Conservation (phyloP, 2,888 invertebrate species). For the Parnassius glacialis region DNA sequence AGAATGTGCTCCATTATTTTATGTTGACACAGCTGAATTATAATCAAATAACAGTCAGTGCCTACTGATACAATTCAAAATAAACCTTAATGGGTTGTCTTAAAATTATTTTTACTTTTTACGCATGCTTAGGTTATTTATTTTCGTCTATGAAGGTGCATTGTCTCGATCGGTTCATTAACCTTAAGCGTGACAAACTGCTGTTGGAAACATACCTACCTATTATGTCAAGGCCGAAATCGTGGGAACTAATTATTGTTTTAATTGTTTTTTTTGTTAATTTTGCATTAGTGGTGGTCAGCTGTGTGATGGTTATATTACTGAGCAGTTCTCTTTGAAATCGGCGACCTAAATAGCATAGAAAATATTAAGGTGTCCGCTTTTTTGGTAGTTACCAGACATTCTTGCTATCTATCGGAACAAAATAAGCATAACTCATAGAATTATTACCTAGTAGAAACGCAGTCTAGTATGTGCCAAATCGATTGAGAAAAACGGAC, state of each 20-base stretch:
- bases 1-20: conserved; percentile 6
- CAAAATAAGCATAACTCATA: neutral
- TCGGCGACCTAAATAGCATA: neutral
- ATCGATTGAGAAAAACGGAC: no score
- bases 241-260: conserved; percentile 16
- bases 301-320: neutral
- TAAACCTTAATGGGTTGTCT: neutral
- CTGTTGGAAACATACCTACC: conserved; percentile 15
- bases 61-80: conserved; percentile 2
- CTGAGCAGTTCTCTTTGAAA: no score
- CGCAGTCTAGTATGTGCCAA: no score
- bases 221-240: conserved; percentile 25
- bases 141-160: conserved; percentile 28
- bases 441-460: no score
- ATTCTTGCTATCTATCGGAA: neutral
- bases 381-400: neutral
- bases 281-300: neutral
- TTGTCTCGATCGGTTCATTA: conserved; percentile 27
- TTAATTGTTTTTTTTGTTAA: neutral
- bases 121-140: conserved; percentile 1
- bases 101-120: conserved; percentile 18
- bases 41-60: conserved; percentile 19
- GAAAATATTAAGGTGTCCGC: no score
- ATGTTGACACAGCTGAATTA: conserved; percentile 27
- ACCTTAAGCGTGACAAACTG: conserved; percentile 17